A percentile compares a stretch with the other conserved stretches of the same genome.
Evolutionary conservation across 2,113 vertebrate species (phyloP).

Genomic region (Tragulus kanchil): DNA sequence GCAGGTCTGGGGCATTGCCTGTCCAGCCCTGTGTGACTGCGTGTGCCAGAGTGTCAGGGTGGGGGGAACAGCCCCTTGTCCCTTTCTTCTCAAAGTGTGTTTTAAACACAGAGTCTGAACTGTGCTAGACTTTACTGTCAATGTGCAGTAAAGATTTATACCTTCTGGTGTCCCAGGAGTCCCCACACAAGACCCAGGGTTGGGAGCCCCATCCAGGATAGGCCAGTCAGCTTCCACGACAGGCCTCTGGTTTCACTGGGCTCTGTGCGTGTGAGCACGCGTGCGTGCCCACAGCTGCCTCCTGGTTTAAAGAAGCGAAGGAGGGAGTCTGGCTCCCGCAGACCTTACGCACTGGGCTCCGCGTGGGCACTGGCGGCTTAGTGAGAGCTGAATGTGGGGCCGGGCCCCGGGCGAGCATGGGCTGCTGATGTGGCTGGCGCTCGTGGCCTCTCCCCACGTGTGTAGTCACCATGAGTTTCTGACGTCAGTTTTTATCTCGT

Average conservation of each 20-base stretch:
- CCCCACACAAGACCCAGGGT: neutral
- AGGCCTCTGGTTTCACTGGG: neutral
- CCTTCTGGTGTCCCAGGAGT: neutral
- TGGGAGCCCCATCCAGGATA: neutral
- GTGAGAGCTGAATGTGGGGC: slow-evolving; percentile 14
- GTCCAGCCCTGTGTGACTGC: neutral
- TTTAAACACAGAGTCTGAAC: neutral
- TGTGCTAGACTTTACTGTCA: neutral
- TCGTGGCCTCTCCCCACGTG: neutral
- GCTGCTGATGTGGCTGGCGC: slow-evolving; percentile 24
- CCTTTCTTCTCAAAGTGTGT: neutral
- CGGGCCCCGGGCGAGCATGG: neutral
- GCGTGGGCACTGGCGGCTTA: neutral
- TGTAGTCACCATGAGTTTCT: slow-evolving; percentile 13
- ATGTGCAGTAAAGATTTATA: neutral
- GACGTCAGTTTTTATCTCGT: slow-evolving; percentile 69
- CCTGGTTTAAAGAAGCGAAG: neutral
- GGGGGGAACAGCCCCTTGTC: neutral
- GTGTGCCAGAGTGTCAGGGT: neutral
- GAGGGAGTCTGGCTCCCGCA: neutral
- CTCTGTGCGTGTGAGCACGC: accelerated
- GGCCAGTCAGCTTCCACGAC: accelerated
- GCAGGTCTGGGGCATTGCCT: neutral
- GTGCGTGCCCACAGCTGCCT: neutral
- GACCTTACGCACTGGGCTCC: neutral